These are phyloP conservation scores for Streblospio benedicti DNA, from an alignment of 1,140 invertebrate genomes.

Conservation along the genomic window DNA sequence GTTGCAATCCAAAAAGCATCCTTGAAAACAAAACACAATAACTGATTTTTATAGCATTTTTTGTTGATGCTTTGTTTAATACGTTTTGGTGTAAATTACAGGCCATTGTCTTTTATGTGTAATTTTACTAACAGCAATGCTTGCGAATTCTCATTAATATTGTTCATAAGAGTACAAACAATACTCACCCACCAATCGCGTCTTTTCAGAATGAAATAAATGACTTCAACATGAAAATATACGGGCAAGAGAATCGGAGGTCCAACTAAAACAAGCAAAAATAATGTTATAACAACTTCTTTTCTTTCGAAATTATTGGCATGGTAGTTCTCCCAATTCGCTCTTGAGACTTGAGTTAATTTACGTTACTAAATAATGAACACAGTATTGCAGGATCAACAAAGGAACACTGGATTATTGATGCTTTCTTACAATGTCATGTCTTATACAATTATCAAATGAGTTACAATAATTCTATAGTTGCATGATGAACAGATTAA, in stretches of 20 bases:
- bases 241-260: slow-evolving; percentile 40
- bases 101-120: neutral
- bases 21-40: slow-evolving; percentile 24
- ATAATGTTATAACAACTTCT: neutral
- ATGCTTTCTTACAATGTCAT: too few relatives aligned
- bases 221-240: slow-evolving; percentile 41
- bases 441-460: neutral
- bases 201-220: slow-evolving; percentile 42
- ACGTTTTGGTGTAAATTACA: too few relatives aligned
- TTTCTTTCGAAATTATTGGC: neutral
- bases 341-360: neutral
- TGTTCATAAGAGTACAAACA: neutral
- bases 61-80: too few relatives aligned
- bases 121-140: neutral
- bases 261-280: slow-evolving; percentile 33
- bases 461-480: slow-evolving; percentile 3
- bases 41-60: too few relatives aligned
- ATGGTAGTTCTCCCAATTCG: neutral
- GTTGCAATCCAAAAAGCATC: slow-evolving; percentile 32
- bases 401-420: too few relatives aligned
- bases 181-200: slow-evolving; percentile 37
- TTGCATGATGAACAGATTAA: slow-evolving; percentile 7
- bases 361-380: neutral
- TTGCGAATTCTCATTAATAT: neutral
- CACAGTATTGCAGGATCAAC: neutral